Evolutionary conservation across 92 coral and sea anemone genomes (phyloP).

Genomic region (Phenganax subtilis): DNA sequence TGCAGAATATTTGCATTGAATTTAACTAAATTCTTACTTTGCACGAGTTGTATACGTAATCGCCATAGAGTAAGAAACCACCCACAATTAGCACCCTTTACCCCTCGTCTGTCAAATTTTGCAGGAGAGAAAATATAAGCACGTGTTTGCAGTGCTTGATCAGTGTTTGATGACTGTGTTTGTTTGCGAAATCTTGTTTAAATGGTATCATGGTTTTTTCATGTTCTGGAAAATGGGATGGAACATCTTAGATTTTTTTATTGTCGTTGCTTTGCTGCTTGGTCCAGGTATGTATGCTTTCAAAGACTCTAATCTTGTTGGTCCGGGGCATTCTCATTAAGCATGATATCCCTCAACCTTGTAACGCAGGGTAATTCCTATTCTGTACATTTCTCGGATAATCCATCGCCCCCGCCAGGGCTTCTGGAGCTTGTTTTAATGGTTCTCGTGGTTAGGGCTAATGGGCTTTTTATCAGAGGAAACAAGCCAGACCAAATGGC

Average conservation of each 20-base stretch:
- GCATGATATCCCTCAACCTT: background rate
- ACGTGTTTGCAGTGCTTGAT: conserved; percentile 86
- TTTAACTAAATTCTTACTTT: too few relatives aligned
- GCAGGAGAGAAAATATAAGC: conserved; percentile 86
- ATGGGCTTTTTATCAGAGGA: too few relatives aligned
- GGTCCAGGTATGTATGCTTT: conserved; percentile 75
- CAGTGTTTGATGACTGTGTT: conserved; percentile 98
- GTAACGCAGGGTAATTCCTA: background rate
- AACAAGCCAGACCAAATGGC: too few relatives aligned
- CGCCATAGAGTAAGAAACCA: too few relatives aligned
- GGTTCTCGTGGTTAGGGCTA: too few relatives aligned
- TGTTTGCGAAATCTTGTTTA: conserved; percentile 94
- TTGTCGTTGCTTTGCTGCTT: conserved; percentile 85
- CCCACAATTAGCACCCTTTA: too few relatives aligned
- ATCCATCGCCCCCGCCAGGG: background rate
- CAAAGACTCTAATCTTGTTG: background rate
- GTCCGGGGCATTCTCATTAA: background rate
- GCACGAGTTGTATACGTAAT: too few relatives aligned
- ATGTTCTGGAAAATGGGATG: conserved; percentile 99
- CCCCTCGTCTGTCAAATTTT: background rate
- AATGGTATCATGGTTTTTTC: conserved; percentile 98
- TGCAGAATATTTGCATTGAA: background rate
- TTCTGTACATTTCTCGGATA: background rate
- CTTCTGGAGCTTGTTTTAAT: too few relatives aligned
- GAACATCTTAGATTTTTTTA: conserved; percentile 93